Evolutionary conservation across 2,797 vertebrate species (phyloP).

Genomic region (Psittacula derbiana): DNA sequence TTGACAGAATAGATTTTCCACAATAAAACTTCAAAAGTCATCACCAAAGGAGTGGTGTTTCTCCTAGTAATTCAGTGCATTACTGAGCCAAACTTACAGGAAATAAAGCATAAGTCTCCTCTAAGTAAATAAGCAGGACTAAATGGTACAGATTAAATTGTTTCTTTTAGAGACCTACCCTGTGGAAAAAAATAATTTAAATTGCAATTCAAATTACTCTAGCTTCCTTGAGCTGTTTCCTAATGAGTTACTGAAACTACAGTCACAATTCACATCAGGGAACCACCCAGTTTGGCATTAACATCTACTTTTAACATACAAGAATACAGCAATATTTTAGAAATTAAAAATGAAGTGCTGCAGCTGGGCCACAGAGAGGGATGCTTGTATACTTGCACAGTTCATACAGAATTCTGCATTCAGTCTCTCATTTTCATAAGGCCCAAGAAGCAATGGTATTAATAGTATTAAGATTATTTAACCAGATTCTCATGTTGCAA

Average conservation of each 20-base stretch:
- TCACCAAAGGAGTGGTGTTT: neutral
- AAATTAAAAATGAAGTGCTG: neutral
- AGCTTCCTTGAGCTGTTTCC: constrained; percentile 27
- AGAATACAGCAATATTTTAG: neutral
- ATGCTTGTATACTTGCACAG: neutral
- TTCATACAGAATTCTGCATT: neutral
- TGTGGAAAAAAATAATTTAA: neutral
- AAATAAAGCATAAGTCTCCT: neutral
- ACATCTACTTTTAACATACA: neutral
- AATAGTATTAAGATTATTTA: neutral
- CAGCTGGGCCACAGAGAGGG: neutral
- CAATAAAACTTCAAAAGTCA: neutral
- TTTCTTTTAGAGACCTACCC: neutral
- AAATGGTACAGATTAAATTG: neutral
- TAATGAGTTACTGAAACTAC: neutral
- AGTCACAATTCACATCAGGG: neutral
- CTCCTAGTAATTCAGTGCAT: neutral
- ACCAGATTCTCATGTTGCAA: neutral
- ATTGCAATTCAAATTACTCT: neutral
- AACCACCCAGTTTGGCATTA: neutral
- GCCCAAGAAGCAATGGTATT: neutral
- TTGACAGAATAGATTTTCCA: neutral
- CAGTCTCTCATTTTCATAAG: neutral
- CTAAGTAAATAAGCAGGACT: neutral
- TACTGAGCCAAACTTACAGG: neutral